Conservation (phyloP, 2,888 invertebrate species). For the Caprella mutica region DNA sequence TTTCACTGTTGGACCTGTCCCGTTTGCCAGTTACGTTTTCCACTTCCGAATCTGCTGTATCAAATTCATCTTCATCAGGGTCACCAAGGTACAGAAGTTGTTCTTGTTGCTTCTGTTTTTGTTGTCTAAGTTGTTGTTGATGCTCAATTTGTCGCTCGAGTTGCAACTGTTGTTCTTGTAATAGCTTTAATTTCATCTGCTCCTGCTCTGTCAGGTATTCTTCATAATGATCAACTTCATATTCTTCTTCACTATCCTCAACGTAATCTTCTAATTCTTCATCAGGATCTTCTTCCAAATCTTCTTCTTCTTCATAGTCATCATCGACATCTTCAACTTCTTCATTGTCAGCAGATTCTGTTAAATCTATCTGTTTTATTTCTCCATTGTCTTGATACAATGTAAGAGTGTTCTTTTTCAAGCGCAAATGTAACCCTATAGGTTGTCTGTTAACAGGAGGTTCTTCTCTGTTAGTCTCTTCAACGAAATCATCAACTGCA, state of each 20-base stretch:
- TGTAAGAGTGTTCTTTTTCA: too few species aligned
- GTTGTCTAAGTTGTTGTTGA: constrained; percentile 10
- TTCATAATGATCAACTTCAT: not conserved
- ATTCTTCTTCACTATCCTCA: not conserved
- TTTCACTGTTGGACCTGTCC: too few species aligned
- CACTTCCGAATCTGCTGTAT: too few species aligned
- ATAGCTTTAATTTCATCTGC: constrained; percentile 7
- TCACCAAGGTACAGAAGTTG: constrained; percentile 10
- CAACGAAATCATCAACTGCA: too few species aligned
- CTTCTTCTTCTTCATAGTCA: constrained; percentile 5
- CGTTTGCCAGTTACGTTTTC: too few species aligned
- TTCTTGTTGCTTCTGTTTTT: constrained; percentile 14
- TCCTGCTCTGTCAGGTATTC: constrained; percentile 3
- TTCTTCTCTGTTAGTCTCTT: too few species aligned
- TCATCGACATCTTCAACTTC: constrained; percentile 1
- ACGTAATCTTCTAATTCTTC: not conserved
- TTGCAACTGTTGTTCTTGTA: constrained; percentile 9
- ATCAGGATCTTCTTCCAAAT: not conserved
- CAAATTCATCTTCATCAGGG: constrained; percentile 10
- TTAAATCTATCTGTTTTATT: too few species aligned
- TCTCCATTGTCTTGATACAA: too few species aligned
- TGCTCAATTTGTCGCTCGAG: constrained; percentile 11
- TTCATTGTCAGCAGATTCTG: too few species aligned
- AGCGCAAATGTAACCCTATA: too few species aligned
- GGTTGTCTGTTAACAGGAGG: too few species aligned